Conservation (phyloP, 2,888 invertebrate species). For the Agrotis clavis region DNA sequence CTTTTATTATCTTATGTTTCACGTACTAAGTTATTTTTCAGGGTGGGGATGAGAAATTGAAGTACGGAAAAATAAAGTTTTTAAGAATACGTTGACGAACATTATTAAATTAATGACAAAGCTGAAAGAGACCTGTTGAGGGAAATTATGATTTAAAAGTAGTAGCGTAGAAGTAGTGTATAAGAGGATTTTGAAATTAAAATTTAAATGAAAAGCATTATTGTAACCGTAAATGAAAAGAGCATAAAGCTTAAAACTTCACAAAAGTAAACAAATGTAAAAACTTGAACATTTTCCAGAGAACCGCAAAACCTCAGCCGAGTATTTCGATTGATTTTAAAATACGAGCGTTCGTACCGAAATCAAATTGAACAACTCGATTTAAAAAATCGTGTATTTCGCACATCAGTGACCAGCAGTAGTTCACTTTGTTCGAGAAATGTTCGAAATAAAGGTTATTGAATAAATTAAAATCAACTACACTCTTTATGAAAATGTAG, state of each 20-base stretch:
- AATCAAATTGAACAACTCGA: conserved; percentile 59
- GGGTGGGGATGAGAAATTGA: not conserved
- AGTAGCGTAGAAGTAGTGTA: too few relatives aligned
- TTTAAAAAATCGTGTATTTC: conserved; percentile 58
- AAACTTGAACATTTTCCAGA: conserved; percentile 36
- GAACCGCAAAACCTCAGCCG: conserved; percentile 46
- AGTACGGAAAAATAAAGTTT: not conserved
- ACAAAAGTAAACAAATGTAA: conserved; percentile 36
- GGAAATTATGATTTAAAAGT: too few relatives aligned
- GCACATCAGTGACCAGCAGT: conserved; percentile 42
- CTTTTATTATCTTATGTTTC: conserved; percentile 35
- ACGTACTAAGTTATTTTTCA: not conserved
- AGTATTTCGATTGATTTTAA: conserved; percentile 58
- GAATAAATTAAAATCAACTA: conserved; percentile 47
- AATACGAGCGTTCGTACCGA: conserved; percentile 46
- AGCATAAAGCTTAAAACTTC: conserved; percentile 15
- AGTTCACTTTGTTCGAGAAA: conserved; percentile 55
- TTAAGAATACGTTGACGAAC: not conserved
- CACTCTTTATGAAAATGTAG: conserved; percentile 26
- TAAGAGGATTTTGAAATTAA: too few relatives aligned
- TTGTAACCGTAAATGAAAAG: not conserved
- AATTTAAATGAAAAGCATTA: too few relatives aligned
- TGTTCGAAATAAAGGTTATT: conserved; percentile 52
- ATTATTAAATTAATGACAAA: not conserved
- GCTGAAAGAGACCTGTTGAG: too few relatives aligned